Evolutionary conservation across 2,113 vertebrate species (phyloP).

Genomic region (Perca schrenkii): DNA sequence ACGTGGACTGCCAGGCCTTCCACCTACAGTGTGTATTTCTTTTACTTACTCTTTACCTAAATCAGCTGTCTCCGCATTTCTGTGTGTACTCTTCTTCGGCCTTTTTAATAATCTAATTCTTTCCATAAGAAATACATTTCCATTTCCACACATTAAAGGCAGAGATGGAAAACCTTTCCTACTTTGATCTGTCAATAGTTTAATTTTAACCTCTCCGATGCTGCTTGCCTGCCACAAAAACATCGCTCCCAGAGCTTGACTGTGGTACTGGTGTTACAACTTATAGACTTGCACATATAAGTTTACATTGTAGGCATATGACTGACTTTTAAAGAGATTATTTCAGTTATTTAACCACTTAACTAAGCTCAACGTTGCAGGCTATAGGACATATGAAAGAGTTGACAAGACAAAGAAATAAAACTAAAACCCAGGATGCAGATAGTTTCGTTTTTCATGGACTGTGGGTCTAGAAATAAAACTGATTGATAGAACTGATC

Average conservation of each 20-base stretch:
- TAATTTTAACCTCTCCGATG: background rate
- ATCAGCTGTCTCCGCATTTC: background rate
- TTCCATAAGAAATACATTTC: background rate
- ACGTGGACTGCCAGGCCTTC: slow-evolving; percentile 95
- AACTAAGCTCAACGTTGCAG: background rate
- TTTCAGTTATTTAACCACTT: background rate
- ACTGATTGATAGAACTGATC: slow-evolving; percentile 8
- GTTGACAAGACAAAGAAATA: background rate
- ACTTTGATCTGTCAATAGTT: background rate
- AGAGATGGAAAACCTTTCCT: background rate
- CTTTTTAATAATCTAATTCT: background rate
- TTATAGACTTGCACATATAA: background rate
- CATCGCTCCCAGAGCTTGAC: background rate
- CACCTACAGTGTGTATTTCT: slow-evolving; percentile 95
- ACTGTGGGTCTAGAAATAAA: background rate
- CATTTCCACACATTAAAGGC: background rate
- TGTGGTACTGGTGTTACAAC: too few relatives aligned
- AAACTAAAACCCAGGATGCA: background rate
- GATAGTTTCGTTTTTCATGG: background rate
- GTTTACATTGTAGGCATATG: background rate
- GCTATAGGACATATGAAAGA: background rate
- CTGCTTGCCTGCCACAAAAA: background rate
- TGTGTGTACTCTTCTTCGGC: background rate
- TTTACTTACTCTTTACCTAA: slow-evolving; percentile 66
- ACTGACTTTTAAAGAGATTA: background rate